Percentiles rank a stretch among this genome's conserved stretches.
These are phyloP conservation scores for Melangyna quadrimaculata DNA, from an alignment of 2,888 invertebrate genomes.

Conservation along the genomic window DNA sequence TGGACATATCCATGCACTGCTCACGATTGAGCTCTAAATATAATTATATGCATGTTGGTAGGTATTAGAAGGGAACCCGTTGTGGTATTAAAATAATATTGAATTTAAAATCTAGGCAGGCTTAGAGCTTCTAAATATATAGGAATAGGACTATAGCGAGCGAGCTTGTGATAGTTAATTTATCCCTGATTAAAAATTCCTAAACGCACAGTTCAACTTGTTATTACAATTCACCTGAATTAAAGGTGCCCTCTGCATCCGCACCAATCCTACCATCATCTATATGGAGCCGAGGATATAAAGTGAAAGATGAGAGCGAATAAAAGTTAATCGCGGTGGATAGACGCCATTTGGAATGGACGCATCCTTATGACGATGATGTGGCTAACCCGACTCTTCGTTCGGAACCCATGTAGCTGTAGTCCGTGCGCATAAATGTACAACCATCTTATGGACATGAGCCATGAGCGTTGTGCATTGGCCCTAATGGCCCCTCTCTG, in stretches of 20 bases:
- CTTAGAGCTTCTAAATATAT: neutral
- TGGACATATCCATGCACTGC: slow-evolving; percentile 7
- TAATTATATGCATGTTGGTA: neutral
- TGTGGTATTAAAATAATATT: slow-evolving; percentile 57
- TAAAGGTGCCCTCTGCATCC: slow-evolving; percentile 25
- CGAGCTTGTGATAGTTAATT: slow-evolving; percentile 57
- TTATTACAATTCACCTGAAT: slow-evolving; percentile 68
- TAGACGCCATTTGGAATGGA: slow-evolving; percentile 62
- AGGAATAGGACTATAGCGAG: neutral
- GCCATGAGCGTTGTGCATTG: slow-evolving; percentile 47
- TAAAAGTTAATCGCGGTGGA: slow-evolving; percentile 61
- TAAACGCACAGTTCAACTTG: slow-evolving; percentile 48
- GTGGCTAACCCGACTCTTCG: slow-evolving; percentile 18
- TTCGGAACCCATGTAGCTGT: neutral
- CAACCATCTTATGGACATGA: slow-evolving; percentile 48
- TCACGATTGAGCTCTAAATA: neutral
- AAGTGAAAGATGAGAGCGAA: slow-evolving; percentile 68
- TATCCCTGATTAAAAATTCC: slow-evolving; percentile 69
- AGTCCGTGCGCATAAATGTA: slow-evolving; percentile 54
- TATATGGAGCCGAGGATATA: neutral
- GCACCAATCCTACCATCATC: neutral
- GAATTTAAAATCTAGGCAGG: slow-evolving; percentile 60
- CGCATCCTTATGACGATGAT: slow-evolving; percentile 55
- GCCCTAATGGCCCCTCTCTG: slow-evolving; percentile 36
- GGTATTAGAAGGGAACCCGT: neutral